A percentile compares a stretch with the other conserved stretches of the same genome.
phyloP scores from a whole-genome alignment of 30 jellyfish, hydroid and myxozoan species.

The Turritopsis rubra region DNA sequence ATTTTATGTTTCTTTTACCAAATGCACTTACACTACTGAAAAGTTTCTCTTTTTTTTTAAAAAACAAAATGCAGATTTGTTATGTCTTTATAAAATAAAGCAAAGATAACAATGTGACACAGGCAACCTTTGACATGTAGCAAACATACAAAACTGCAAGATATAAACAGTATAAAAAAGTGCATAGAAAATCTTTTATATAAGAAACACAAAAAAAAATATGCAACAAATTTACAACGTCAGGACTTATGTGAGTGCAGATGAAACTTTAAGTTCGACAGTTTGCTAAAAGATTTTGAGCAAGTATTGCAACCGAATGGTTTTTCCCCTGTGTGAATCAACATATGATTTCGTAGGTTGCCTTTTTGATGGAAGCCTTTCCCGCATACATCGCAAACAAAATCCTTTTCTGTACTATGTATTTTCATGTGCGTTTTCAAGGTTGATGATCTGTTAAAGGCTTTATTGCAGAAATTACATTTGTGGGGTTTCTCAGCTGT shows the following conservation, averaged over 20 bases:
- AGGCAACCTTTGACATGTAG: neutral
- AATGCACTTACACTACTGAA: neutral
- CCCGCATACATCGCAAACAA: slow-evolving; percentile 72
- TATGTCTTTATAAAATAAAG: neutral
- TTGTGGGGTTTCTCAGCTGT: slow-evolving; percentile 92
- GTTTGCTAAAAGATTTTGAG: slow-evolving; percentile 68
- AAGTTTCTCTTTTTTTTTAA: neutral
- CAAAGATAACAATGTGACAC: neutral
- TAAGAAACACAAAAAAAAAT: neutral
- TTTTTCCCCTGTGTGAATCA: slow-evolving; percentile 94
- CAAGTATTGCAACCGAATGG: slow-evolving; percentile 82
- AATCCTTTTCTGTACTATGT: slow-evolving; percentile 76
- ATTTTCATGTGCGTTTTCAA: slow-evolving; percentile 87
- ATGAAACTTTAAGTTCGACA: slow-evolving; percentile 81
- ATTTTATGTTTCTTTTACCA: too few relatives aligned
- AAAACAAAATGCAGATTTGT: neutral
- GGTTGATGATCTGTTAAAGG: slow-evolving; percentile 89
- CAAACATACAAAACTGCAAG: neutral
- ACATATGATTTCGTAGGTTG: slow-evolving; percentile 71
- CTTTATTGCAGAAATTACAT: slow-evolving; percentile 81
- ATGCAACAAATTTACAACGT: neutral
- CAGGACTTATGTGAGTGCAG: slow-evolving; percentile 71
- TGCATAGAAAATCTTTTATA: neutral
- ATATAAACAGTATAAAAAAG: neutral
- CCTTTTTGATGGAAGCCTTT: slow-evolving; percentile 97